Evolutionary conservation across 2,888 invertebrate species (phyloP), one percentile per base, ranked within the genome.

Genomic region (Mechanitis messenoides): DNA sequence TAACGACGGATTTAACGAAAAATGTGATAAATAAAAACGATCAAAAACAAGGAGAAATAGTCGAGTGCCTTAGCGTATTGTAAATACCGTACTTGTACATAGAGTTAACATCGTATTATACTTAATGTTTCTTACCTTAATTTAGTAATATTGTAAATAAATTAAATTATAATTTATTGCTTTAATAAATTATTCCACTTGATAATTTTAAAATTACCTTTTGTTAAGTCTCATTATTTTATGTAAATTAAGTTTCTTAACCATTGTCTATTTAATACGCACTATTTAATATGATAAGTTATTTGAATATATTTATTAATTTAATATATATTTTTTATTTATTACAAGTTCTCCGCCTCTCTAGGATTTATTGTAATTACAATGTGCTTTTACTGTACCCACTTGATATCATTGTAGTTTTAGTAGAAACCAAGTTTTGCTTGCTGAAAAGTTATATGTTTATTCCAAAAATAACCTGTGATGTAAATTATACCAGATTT

Each of bases 261-360:
- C 69, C 68, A 62, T 70, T 69, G 69, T 73, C 78, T 78, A 74
- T 78, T 20, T 20, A 20, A 20, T 74, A 79, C 76, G 74, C 74
- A 75, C 76, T 82, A 85, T 85, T 87, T 86, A 84, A 85, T 77
- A 76, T 62, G 71, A 74, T 81, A 82, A 82, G 76, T 77, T 81
- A 84, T 83, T 85, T 84, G 85, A 86, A 70, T 83, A 77, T 89
- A 87, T 89, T 88, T 89, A 89, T 89, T 78, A 74, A 74, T 62
- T 62, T 65, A 59, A 60, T 53, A 42, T 42, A 20, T 20, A n/a
- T 38, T 38, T 38, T 38, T 38, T 38, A 38, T 38, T 38, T 20
- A 20, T 20, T 20, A 20, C 20, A 20, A 20, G 20, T 38, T 38
- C 38, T 7, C 38, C 38, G 38, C 38, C 5, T 7, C 38, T 38